Evolutionary conservation across 30 jellyfish, hydroid and myxozoan species (phyloP).

Genomic region (Calvadosia cruxmelitensis): DNA sequence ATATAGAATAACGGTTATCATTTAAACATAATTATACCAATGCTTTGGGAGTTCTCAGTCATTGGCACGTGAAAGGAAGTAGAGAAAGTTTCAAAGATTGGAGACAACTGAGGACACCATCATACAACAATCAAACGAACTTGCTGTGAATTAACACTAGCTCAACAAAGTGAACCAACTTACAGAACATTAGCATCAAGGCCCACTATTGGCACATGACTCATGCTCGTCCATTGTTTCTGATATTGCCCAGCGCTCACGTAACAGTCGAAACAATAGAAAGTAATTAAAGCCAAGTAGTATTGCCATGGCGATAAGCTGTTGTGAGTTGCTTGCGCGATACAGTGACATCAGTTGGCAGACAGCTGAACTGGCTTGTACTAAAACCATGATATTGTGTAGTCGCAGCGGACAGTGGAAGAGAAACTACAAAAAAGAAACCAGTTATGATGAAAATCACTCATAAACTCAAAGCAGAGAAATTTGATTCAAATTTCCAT

Average conservation of each 20-base stretch:
- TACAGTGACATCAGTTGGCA: constrained; percentile 47
- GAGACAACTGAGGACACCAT: no score
- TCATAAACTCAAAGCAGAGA: background rate
- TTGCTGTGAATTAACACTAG: no score
- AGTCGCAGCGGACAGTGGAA: constrained; percentile 78
- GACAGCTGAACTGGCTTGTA: constrained; percentile 43
- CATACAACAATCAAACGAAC: no score
- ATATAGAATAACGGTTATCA: no score
- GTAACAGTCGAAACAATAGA: constrained; percentile 72
- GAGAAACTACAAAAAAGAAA: constrained; percentile 44
- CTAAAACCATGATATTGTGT: constrained; percentile 51
- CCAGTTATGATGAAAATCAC: background rate
- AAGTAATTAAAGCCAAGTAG: constrained; percentile 49
- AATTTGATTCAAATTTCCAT: background rate
- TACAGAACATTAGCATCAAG: background rate
- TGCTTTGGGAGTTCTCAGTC: no score
- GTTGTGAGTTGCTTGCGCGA: constrained; percentile 63
- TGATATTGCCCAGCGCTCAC: constrained; percentile 90
- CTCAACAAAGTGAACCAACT: no score
- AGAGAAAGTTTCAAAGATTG: no score
- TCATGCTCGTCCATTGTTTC: constrained; percentile 88
- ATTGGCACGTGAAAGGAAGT: no score
- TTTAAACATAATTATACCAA: no score
- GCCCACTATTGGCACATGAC: background rate
- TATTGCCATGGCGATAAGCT: constrained; percentile 39